Evolutionary conservation across 2,888 invertebrate genomes (phyloP), one percentile per base, ranked within the genome.

Genomic region (Drosophila demipolita): DNA sequence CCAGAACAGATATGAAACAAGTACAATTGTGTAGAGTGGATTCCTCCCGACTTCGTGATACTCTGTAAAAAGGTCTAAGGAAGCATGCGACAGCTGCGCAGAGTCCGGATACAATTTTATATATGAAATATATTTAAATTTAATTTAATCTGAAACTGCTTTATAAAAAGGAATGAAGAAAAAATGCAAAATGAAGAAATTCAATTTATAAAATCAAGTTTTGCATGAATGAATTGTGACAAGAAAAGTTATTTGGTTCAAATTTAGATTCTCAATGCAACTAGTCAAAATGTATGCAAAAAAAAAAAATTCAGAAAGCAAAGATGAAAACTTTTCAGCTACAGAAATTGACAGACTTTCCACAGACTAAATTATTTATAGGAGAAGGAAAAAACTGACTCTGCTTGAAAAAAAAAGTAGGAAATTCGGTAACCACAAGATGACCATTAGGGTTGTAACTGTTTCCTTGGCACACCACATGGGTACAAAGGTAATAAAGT

Each of bases 1-100:
- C 42, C 58, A 38, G 29, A 49, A 38, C 57, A 54, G 15, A 36
- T 42, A 73, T 53, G 42, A 73, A 64, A 68, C 52, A 58, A 59
- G 38, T 59, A 35, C 68, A 71, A 57, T 35, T 61, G 54, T 42
- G 50, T 17, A 9, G 26, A 36, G 23, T 33, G 15, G 20, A 7
- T 23, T 45, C 2, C 15, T 5, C 12, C 35, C 33, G 69, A 69
- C 52, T 49, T 0, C 4, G 0, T 11, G 23, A 68, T 68, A 65
- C 74, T 38, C 65, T 59, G 15, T 5, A 52, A 5, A 17, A 1
- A 5, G 11, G 5, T 23, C 20, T 4, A 26, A 26, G n/a, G 49
- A 9, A 49, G 9, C 9, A 17, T 29, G 15, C 1, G 15, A 0
- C 7, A 45, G 23, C 26, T 17, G 26, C 2, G 17, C 9, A 17